These are phyloP conservation scores for Perithous albicinctus DNA, from an alignment of 2,888 invertebrate species.

Conservation along the genomic window DNA sequence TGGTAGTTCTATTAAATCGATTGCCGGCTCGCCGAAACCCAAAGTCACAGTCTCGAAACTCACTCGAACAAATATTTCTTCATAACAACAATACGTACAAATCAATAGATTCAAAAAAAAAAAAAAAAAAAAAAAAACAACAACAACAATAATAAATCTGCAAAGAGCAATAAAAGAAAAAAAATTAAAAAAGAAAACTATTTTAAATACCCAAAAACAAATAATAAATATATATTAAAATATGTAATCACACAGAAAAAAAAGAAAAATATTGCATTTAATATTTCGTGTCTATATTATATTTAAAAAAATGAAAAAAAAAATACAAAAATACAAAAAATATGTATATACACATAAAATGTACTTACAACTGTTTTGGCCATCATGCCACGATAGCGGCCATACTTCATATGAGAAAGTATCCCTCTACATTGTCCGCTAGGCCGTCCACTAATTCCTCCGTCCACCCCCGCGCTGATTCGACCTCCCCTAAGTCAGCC, in stretches of 20 bases:
- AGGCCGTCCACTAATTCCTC: slow-evolving; percentile 83
- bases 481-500: slow-evolving; percentile 77
- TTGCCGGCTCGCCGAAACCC: slow-evolving; percentile 5
- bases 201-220: not conserved
- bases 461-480: slow-evolving; percentile 82
- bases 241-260: no score
- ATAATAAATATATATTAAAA: no score
- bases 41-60: not conserved
- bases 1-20: slow-evolving; percentile 49
- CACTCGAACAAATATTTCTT: slow-evolving; percentile 11
- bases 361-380: slow-evolving; percentile 84
- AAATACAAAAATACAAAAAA: slow-evolving; percentile 35
- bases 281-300: not conserved
- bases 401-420: slow-evolving; percentile 85
- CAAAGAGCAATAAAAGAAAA: not conserved
- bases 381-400: slow-evolving; percentile 85
- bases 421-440: slow-evolving; percentile 84
- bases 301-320: no score
- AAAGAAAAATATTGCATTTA: not conserved
- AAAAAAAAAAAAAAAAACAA: slow-evolving; percentile 5
- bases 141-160: not conserved
- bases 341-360: slow-evolving; percentile 45
- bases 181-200: slow-evolving; percentile 30
- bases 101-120: not conserved
- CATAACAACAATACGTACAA: not conserved